phyloP scores from a whole-genome alignment of 2,888 invertebrate genomes.

The Hypselothyrea guttata region DNA sequence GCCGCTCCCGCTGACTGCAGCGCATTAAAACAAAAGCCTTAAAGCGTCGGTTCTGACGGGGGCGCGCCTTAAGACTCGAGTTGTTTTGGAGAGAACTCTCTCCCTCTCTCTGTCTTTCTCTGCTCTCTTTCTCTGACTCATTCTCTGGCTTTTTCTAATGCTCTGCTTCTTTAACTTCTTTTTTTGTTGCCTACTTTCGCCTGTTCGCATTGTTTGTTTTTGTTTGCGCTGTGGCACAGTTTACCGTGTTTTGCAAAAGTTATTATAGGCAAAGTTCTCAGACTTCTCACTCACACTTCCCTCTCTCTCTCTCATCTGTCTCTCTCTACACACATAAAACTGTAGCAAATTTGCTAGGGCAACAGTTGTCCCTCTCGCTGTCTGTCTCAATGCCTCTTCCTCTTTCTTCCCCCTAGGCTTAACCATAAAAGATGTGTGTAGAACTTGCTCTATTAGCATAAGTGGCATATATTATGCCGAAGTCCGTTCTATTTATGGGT shows the following conservation, averaged over 20 bases:
- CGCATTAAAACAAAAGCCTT: conserved; percentile 38
- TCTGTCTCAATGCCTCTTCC: background rate
- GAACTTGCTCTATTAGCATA: too few species aligned
- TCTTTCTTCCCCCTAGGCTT: too few species aligned
- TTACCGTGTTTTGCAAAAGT: conserved; percentile 49
- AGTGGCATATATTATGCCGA: too few species aligned
- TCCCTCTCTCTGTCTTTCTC: too few species aligned
- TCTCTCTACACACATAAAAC: conserved; percentile 3
- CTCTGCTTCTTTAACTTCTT: background rate
- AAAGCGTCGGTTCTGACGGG: too few species aligned
- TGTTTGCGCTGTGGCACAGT: conserved; percentile 68
- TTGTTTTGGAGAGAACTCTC: too few species aligned
- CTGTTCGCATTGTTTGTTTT: conserved; percentile 21
- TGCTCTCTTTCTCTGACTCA: background rate
- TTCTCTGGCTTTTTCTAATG: background rate
- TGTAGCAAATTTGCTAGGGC: conserved; percentile 10
- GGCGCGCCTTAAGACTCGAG: too few species aligned
- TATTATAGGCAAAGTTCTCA: conserved; percentile 46
- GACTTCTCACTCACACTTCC: conserved; percentile 26
- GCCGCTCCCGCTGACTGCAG: background rate
- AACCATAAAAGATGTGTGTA: conserved; percentile 17
- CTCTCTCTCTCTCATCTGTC: too few species aligned
- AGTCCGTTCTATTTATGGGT: too few species aligned
- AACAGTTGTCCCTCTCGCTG: conserved; percentile 29
- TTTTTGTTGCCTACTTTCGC: conserved; percentile 7